Conservation (phyloP, 2,797 vertebrate species). For the Apogon talboti region DNA sequence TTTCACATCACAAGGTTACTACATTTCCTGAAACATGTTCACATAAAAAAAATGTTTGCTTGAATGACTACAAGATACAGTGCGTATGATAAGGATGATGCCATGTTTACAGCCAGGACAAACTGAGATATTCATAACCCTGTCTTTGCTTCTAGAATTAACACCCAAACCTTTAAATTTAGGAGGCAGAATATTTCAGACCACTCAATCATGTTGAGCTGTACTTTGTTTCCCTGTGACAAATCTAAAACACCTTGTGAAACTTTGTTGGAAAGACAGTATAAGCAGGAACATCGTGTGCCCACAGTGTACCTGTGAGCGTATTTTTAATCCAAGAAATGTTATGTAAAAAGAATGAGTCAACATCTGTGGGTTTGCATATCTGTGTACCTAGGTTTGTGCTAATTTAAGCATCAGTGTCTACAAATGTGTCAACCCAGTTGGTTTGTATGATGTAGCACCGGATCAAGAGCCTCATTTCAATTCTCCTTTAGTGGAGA, state of each 20-base stretch:
- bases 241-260: slow-evolving; percentile 2
- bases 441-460: neutral
- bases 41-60: too few species aligned
- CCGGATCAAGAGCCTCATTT: neutral
- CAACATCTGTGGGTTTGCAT: slow-evolving; percentile 56
- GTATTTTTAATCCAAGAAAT: slow-evolving; percentile 30
- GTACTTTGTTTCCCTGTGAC: neutral
- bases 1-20: too few species aligned
- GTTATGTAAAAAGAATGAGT: slow-evolving; percentile 62
- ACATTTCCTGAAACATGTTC: too few species aligned
- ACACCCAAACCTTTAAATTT: neutral
- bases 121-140: neutral
- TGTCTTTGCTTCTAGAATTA: neutral
- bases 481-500: neutral
- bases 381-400: slow-evolving; percentile 17
- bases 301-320: slow-evolving; percentile 18
- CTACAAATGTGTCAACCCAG: slow-evolving; percentile 5
- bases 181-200: neutral
- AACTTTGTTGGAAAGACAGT: slow-evolving; percentile 8
- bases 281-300: slow-evolving; percentile 6
- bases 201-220: neutral
- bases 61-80: too few species aligned
- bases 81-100: too few species aligned
- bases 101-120: too few species aligned
- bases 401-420: slow-evolving; percentile 20